Conservation (phyloP, 1,140 invertebrate genomes). For the Macrobrachium rosenbergii region DNA sequence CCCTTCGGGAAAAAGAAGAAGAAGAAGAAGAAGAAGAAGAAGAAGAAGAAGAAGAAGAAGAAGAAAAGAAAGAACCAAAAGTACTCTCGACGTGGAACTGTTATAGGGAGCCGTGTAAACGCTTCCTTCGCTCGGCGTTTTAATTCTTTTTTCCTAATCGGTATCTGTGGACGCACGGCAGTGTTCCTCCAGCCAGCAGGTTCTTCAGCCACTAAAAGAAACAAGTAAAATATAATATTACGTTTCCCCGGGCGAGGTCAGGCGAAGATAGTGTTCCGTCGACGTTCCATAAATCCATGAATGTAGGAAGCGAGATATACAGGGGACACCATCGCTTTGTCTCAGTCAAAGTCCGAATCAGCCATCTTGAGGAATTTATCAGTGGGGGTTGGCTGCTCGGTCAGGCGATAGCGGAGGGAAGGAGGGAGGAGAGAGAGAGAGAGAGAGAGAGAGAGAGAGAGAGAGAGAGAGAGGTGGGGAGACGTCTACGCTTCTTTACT, state of each 20-base stretch:
- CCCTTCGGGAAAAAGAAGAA: too few relatives aligned
- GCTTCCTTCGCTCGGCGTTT: too few relatives aligned
- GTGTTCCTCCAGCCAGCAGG: too few relatives aligned
- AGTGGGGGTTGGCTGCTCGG: slow-evolving; percentile 31
- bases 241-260: slow-evolving; percentile 29
- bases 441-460: background rate
- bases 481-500: background rate
- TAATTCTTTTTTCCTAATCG: too few relatives aligned
- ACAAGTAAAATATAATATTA: slow-evolving; percentile 38
- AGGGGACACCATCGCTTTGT: slow-evolving; percentile 48
- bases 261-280: slow-evolving; percentile 21
- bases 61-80: too few relatives aligned
- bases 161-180: too few relatives aligned
- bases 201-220: background rate
- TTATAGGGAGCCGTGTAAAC: too few relatives aligned
- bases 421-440: background rate
- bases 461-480: background rate
- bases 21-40: too few relatives aligned
- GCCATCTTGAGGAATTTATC: slow-evolving; percentile 59
- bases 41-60: too few relatives aligned
- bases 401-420: background rate
- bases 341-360: slow-evolving; percentile 54
- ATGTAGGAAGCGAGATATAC: slow-evolving; percentile 59
- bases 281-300: slow-evolving; percentile 58
- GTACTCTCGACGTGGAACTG: too few relatives aligned